These are phyloP conservation scores for Tauraco erythrolophus DNA, from an alignment of 2,113 vertebrate genomes.

Conservation along the genomic window DNA sequence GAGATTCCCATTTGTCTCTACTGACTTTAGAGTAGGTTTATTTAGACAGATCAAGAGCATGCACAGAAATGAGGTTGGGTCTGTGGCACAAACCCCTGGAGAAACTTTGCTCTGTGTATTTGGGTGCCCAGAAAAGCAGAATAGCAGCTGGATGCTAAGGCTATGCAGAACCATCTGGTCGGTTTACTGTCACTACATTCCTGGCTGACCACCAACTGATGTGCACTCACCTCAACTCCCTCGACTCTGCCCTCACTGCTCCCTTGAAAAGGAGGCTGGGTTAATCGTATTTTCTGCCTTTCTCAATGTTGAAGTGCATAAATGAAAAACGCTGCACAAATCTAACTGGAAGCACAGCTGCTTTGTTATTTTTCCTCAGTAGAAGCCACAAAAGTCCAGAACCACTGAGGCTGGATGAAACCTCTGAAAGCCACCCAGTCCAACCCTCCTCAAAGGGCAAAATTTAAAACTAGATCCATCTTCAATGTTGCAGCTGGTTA, in stretches of 20 bases:
- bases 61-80: neutral
- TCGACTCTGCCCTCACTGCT: neutral
- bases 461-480: neutral
- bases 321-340: accelerated
- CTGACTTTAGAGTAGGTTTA: neutral
- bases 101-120: neutral
- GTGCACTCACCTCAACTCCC: neutral
- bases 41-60: neutral
- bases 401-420: neutral
- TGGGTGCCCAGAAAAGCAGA: neutral
- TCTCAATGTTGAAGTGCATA: neutral
- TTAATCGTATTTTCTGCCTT: neutral
- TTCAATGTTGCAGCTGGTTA: neutral
- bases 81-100: neutral
- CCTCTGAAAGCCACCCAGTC: neutral
- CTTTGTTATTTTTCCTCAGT: neutral
- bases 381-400: neutral
- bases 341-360: neutral
- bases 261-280: neutral
- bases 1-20: neutral
- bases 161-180: neutral
- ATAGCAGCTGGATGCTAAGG: neutral
- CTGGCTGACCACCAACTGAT: neutral
- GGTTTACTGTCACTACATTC: neutral
- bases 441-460: neutral